These are phyloP conservation scores for Idris sp. DNA, from an alignment of 1,140 invertebrate species.

Conservation along the genomic window DNA sequence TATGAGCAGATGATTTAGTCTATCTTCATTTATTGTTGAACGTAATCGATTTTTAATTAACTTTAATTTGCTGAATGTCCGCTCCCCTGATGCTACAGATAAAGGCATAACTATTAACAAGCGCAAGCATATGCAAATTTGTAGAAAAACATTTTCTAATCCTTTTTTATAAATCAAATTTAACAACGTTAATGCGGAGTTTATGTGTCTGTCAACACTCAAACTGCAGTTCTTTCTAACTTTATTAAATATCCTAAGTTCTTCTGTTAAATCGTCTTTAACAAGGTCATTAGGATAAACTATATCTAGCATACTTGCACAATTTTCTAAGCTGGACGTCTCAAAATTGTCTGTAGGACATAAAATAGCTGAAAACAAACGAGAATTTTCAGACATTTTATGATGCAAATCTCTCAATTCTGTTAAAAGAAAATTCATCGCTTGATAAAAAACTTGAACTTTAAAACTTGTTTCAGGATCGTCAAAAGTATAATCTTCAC, in stretches of 20 bases:
- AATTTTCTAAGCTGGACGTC: neutral
- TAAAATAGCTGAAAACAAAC: too few relatives aligned
- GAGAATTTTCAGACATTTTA: neutral
- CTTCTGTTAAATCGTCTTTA: neutral
- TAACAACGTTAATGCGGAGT: neutral
- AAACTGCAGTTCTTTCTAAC: neutral
- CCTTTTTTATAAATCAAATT: conserved; percentile 4
- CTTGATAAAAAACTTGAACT: too few relatives aligned
- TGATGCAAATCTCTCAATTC: too few relatives aligned
- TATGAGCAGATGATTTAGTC: neutral
- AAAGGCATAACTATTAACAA: neutral
- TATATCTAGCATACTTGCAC: neutral
- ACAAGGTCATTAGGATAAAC: neutral
- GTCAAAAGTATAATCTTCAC: too few relatives aligned
- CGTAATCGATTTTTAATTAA: neutral
- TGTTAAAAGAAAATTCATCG: too few relatives aligned
- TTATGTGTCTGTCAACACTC: neutral
- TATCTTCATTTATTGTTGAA: neutral
- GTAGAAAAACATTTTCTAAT: conserved; percentile 1
- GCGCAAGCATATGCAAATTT: conserved; percentile 3
- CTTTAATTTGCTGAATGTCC: too few relatives aligned
- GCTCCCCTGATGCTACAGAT: too few relatives aligned
- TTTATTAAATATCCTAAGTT: too few relatives aligned
- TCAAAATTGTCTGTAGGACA: neutral
- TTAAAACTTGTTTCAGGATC: too few relatives aligned